Evolutionary conservation across 2,888 invertebrate species (phyloP), one percentile per base, ranked within the genome.

Genomic region (Ceramica pisi): DNA sequence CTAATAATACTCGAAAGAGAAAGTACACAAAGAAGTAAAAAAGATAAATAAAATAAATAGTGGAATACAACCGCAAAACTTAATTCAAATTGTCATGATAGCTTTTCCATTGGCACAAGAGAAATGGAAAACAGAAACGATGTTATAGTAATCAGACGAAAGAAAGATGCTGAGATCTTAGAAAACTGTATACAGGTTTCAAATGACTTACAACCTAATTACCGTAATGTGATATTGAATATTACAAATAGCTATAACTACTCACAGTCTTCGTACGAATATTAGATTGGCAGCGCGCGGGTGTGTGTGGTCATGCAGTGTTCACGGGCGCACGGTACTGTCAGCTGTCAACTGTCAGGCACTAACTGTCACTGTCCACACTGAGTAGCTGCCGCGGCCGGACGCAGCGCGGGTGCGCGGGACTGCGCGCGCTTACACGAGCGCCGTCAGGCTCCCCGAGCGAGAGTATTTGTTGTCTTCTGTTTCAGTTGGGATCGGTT

Each of bases 111-210:
- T 94, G 94, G 94, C 94, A 94, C 94, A 88, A 91, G 92, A 92
- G 92, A 93, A 90, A 91, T 84, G 82, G 85, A 90, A 89, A 89
- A 85, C 80, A 85, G 78, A 86, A 84, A 82, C 79, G 81, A 80
- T 82, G 84, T 78, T 82, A 83, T 84, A 87, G 80, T 86, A 87
- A 86, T 87, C 87, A 85, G 88, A 90, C 84, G 87, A 86, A 85
- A 82, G 80, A 87, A 91, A 90, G 89, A 93, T 89, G 85, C 90
- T 93, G 95, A 95, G 95, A 95, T 95, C 95, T 93, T 91, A 89
- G 94, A 94, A 94, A 94, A 94, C 94, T 92, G 92, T 92, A 91
- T 91, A 93, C 89, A 93, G 90, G 88, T 90, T 91, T 91, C 89
- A 86, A 89, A 89, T 89, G 86, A 83, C 89, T 82, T 91, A 90